Conservation (phyloP, 2,888 invertebrate genomes). For the Ametastegia equiseti region DNA sequence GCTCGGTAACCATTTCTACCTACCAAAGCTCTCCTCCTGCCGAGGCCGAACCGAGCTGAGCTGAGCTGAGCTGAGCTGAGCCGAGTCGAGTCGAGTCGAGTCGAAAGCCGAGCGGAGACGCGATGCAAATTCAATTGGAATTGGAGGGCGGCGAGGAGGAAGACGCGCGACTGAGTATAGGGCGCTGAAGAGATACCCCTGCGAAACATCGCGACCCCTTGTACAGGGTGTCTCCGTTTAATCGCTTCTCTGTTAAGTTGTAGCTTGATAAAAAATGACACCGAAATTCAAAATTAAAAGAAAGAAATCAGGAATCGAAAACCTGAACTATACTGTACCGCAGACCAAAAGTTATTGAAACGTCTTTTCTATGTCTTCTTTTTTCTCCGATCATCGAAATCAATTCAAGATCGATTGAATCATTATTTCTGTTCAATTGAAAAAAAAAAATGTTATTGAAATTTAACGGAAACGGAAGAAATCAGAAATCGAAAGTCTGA, state of each 20-base stretch:
- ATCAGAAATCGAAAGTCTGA: no score
- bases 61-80: constrained; percentile 24
- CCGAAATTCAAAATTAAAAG: background rate
- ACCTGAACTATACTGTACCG: background rate
- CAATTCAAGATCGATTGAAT: no score
- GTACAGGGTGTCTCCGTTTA: constrained; percentile 23
- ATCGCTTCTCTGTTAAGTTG: background rate
- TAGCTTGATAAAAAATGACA: background rate
- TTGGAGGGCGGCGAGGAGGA: constrained; percentile 45
- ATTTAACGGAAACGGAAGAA: no score
- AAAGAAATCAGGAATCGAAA: background rate
- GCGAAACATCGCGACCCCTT: background rate
- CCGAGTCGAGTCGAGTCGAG: background rate
- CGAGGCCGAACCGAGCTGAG: background rate
- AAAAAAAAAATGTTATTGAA: no score
- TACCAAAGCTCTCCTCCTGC: constrained; percentile 31
- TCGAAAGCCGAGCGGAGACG: constrained; percentile 40
- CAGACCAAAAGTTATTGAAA: no score
- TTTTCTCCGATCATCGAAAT: no score
- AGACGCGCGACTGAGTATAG: constrained; percentile 40
- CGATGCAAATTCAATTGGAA: constrained; percentile 72
- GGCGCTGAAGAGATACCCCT: constrained; percentile 17
- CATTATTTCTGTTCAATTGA: no score
- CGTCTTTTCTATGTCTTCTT: no score
- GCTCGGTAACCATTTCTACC: constrained; percentile 44